A percentile compares a stretch with the other conserved stretches of the same genome.
Evolutionary conservation across 2,888 invertebrate species (phyloP).

Genomic region (Catocala nupta): DNA sequence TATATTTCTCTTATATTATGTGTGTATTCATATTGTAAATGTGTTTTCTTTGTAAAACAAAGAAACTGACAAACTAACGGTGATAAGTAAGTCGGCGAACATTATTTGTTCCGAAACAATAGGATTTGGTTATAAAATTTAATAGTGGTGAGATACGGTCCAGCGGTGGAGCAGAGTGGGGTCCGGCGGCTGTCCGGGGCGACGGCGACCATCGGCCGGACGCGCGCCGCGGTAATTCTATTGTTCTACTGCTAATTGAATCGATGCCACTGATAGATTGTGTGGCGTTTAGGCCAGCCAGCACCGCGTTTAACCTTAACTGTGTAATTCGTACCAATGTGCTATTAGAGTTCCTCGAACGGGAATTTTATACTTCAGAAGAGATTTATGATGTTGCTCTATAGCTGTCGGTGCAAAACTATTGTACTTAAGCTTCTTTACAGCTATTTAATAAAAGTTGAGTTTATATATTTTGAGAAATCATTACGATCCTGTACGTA

Average conservation of each 20-base stretch:
- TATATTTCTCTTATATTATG: neutral
- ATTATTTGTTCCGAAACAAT: slow-evolving; percentile 48
- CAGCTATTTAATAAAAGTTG: no score
- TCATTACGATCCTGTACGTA: no score
- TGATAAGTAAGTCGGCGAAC: slow-evolving; percentile 28
- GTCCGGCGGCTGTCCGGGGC: slow-evolving; percentile 3
- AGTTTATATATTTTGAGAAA: no score
- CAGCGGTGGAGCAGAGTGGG: slow-evolving; percentile 26
- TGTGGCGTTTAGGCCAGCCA: slow-evolving; percentile 29
- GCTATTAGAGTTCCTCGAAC: no score
- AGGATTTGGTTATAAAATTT: slow-evolving; percentile 50
- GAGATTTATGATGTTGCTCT: no score
- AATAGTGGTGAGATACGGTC: slow-evolving; percentile 44
- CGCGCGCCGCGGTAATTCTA: slow-evolving; percentile 61
- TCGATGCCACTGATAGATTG: slow-evolving; percentile 84
- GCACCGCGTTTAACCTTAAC: slow-evolving; percentile 17
- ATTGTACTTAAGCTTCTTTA: no score
- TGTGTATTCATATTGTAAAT: neutral
- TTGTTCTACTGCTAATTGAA: slow-evolving; percentile 84
- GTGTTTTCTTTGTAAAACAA: neutral
- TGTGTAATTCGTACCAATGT: no score
- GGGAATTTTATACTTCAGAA: no score
- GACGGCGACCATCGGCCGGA: slow-evolving; percentile 16
- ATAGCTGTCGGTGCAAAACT: no score
- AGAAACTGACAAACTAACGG: slow-evolving; percentile 15